phyloP scores from a whole-genome alignment of 2,888 invertebrate genomes.

The Pinctada fucata region DNA sequence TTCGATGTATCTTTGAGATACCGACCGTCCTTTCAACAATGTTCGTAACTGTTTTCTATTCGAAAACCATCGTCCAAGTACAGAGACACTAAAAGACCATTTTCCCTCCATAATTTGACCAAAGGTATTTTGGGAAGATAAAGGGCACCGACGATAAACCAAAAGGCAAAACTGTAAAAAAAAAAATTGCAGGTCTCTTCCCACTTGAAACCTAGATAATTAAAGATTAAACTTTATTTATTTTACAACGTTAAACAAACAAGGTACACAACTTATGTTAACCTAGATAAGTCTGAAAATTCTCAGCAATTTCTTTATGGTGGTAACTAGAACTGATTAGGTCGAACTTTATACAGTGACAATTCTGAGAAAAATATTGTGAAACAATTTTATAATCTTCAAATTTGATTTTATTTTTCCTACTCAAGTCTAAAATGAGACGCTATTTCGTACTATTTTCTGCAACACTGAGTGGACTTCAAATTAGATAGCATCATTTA shows the following conservation, averaged over 20 bases:
- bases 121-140: slow-evolving; percentile 36
- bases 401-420: slow-evolving; percentile 36
- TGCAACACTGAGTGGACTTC: slow-evolving; percentile 24
- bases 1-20: slow-evolving; percentile 13
- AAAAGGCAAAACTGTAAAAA: slow-evolving; percentile 38
- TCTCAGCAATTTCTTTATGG: slow-evolving; percentile 27
- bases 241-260: too few relatives aligned
- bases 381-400: slow-evolving; percentile 42
- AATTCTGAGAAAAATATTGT: slow-evolving; percentile 37
- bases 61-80: slow-evolving; percentile 22
- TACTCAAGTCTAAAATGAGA: slow-evolving; percentile 39
- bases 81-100: slow-evolving; percentile 27
- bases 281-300: slow-evolving; percentile 29
- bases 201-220: too few relatives aligned
- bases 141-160: slow-evolving; percentile 34
- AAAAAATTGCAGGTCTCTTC: slow-evolving; percentile 35
- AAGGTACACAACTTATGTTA: too few relatives aligned
- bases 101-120: slow-evolving; percentile 33
- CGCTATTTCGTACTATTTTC: slow-evolving; percentile 22
- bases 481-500: too few relatives aligned
- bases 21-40: slow-evolving; percentile 7
- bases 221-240: too few relatives aligned
- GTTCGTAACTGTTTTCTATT: not conserved
- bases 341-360: slow-evolving; percentile 41
- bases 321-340: slow-evolving; percentile 34